These are phyloP conservation scores for Benthosema pterotum DNA, from an alignment of 2,797 vertebrate species.

Conservation along the genomic window DNA sequence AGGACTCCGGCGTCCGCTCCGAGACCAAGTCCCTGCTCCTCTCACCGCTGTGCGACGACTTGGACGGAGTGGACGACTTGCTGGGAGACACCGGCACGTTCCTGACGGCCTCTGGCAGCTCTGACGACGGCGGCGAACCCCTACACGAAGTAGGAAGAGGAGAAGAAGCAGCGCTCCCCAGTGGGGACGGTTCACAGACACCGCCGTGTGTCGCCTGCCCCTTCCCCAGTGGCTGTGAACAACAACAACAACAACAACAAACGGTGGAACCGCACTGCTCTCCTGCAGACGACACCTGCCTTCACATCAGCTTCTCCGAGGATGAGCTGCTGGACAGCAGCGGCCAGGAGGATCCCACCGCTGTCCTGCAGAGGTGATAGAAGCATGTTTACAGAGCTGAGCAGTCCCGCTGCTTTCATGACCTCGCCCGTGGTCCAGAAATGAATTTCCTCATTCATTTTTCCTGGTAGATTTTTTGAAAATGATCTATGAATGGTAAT, in stretches of 20 bases:
- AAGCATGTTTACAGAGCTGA: too few relatives aligned
- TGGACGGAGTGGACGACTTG: constrained; percentile 73
- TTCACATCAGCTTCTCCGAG: constrained; percentile 90
- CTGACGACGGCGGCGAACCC: constrained; percentile 74
- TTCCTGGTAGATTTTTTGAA: too few relatives aligned
- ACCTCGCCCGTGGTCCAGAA: too few relatives aligned
- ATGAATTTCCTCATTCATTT: too few relatives aligned
- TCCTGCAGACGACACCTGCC: constrained; percentile 80
- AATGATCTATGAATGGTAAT: too few relatives aligned
- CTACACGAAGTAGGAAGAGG: constrained; percentile 46
- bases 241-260: too few relatives aligned
- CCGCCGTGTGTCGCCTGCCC: too few relatives aligned
- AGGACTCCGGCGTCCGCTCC: constrained; percentile 79
- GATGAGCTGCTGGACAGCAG: constrained; percentile 82
- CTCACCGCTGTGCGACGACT: constrained; percentile 39
- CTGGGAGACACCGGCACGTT: constrained; percentile 67
- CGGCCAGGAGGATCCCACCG: constrained; percentile 58
- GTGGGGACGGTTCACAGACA: not conserved
- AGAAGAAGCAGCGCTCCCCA: not conserved
- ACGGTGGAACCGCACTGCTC: constrained; percentile 69
- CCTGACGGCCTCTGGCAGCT: constrained; percentile 72
- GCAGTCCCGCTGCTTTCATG: too few relatives aligned
- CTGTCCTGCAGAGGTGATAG: constrained; percentile 64
- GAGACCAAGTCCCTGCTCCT: constrained; percentile 73
- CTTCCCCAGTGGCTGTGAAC: constrained; percentile 45